Conservation (phyloP, 2,888 invertebrate species). For the Rotaria sp. region DNA sequence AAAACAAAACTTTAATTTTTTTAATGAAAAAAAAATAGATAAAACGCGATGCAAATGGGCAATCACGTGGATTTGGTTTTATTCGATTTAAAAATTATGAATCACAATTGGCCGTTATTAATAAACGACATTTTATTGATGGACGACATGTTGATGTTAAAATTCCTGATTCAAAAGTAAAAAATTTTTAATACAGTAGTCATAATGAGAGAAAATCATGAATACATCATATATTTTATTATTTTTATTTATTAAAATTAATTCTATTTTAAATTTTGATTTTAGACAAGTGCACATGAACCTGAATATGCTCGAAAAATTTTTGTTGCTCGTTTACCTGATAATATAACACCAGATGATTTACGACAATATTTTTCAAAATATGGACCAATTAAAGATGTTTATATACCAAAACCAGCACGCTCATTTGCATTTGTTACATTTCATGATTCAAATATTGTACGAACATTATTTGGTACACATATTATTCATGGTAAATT, state of each 20-base stretch:
- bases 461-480: conserved; percentile 31
- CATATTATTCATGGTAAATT: conserved; percentile 35
- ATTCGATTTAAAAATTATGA: conserved; percentile 90
- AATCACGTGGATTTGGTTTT: conserved; percentile 97
- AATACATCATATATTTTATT: too few species aligned
- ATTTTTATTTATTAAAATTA: too few species aligned
- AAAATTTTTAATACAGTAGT: too few species aligned
- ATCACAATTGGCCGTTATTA: conserved; percentile 84
- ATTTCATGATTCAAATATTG: conserved; percentile 56
- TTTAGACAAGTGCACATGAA: conserved; percentile 55
- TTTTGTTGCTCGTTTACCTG: conserved; percentile 73
- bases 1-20: not conserved
- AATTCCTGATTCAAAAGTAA: conserved; percentile 84
- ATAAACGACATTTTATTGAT: conserved; percentile 88
- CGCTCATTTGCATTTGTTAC: conserved; percentile 70
- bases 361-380: conserved; percentile 74
- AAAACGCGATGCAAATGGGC: conserved; percentile 81
- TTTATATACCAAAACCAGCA: conserved; percentile 89
- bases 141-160: conserved; percentile 97
- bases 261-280: too few species aligned
- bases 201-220: too few species aligned
- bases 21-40: conserved; percentile 58
- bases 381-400: conserved; percentile 88
- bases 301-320: conserved; percentile 82
- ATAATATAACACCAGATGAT: conserved; percentile 61